Percentiles rank a stretch among this genome's conserved stretches.
These are phyloP conservation scores for Accipiter cooperii DNA, from an alignment of 2,113 vertebrate species.

Conservation along the genomic window DNA sequence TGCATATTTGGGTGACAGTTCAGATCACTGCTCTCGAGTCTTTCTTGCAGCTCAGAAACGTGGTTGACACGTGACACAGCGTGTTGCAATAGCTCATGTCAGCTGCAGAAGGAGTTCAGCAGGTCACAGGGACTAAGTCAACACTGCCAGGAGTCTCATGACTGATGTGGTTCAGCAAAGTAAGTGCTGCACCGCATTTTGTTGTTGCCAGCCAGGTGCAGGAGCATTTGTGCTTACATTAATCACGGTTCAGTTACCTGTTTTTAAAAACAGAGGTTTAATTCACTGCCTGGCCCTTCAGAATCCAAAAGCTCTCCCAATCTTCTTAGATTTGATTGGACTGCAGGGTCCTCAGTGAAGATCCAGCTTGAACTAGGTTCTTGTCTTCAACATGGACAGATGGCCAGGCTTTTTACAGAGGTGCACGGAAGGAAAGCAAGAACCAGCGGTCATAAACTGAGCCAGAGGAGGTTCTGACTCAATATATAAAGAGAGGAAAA, in stretches of 20 bases:
- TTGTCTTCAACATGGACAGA: not conserved
- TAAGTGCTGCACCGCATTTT: not conserved
- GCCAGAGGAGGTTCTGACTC: not conserved
- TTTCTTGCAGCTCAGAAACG: not conserved
- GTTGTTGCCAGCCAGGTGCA: not conserved
- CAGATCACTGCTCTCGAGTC: not conserved
- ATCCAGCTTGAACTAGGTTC: not conserved
- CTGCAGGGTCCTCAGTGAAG: not conserved
- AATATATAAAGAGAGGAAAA: not conserved
- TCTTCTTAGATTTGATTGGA: not conserved
- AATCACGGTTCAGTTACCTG: not conserved
- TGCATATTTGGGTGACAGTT: not conserved
- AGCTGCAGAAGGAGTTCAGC: slow-evolving; percentile 6
- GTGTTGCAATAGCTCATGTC: not conserved
- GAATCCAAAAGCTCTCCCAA: not conserved
- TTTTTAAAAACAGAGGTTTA: not conserved
- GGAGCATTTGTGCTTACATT: not conserved
- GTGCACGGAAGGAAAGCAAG: not conserved
- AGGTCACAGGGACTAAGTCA: not conserved
- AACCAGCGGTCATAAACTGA: not conserved
- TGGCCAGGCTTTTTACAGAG: not conserved
- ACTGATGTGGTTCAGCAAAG: not conserved
- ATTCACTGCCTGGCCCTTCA: not conserved
- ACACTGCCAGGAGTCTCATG: not conserved
- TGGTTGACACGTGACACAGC: not conserved